Evolutionary conservation across 2,797 vertebrate species (phyloP).

Genomic region (Argya squamiceps): DNA sequence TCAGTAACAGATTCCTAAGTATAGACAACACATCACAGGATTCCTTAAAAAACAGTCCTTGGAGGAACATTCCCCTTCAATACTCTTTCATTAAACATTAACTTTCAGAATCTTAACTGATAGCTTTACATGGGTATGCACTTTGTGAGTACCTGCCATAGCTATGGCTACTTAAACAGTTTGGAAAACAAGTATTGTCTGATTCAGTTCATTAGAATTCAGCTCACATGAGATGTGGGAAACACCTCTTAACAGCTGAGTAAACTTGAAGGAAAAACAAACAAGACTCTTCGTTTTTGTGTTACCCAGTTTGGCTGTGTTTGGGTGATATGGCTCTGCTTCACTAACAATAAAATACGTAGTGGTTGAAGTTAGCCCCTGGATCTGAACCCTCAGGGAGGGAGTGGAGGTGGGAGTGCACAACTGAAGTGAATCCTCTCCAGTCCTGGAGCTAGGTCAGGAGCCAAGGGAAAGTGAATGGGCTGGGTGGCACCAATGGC

Average conservation of each 20-base stretch:
- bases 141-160: background rate
- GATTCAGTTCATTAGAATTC: background rate
- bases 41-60: background rate
- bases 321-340: background rate
- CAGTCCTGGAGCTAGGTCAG: background rate
- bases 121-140: background rate
- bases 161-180: background rate
- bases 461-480: background rate
- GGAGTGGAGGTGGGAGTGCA: background rate
- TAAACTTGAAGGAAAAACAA: background rate
- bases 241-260: background rate
- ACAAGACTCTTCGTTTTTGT: background rate
- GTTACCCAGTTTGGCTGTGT: background rate
- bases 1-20: background rate
- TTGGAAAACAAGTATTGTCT: background rate
- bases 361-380: background rate
- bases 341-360: background rate
- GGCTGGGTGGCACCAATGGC: background rate
- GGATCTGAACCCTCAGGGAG: accelerated
- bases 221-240: background rate
- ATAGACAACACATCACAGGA: accelerated
- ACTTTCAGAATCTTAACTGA: background rate
- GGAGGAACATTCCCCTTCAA: background rate
- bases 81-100: slow-evolving; percentile 20
- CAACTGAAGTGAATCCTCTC: background rate